Conservation (phyloP, 2,888 invertebrate species). For the Tuta absoluta region DNA sequence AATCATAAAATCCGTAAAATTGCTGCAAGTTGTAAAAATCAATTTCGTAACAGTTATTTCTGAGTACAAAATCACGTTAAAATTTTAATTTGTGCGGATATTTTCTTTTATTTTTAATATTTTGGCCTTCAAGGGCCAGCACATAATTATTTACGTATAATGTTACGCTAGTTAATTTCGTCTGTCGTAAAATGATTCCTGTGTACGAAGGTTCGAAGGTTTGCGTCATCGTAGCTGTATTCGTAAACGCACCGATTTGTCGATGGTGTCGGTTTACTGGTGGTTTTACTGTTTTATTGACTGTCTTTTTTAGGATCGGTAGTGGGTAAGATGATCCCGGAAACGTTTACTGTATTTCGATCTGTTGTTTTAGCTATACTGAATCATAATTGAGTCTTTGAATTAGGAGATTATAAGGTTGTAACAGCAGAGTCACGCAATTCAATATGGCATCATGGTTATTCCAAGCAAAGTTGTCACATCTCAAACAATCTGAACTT, state of each 20-base stretch:
- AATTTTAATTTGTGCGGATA: conserved; percentile 41
- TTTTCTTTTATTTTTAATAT: conserved; percentile 30
- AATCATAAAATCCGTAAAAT: conserved; percentile 20
- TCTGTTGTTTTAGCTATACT: conserved; percentile 1
- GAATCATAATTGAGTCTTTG: neutral
- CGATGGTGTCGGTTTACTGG: conserved; percentile 36
- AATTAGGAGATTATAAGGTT: neutral
- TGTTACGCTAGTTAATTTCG: conserved; percentile 45
- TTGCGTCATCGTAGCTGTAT: conserved; percentile 32
- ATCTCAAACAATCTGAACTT: no score
- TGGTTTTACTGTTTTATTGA: conserved; percentile 1
- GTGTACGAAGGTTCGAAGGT: conserved; percentile 33
- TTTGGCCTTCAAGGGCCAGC: conserved; percentile 48
- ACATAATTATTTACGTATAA: conserved; percentile 28
- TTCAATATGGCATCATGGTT: neutral
- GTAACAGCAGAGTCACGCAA: neutral
- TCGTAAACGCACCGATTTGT: conserved; percentile 34
- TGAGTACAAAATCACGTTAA: conserved; percentile 28
- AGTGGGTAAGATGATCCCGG: conserved; percentile 7
- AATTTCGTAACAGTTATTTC: conserved; percentile 28
- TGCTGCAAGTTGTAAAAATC: conserved; percentile 9
- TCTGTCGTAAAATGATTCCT: conserved; percentile 43
- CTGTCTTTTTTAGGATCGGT: conserved; percentile 9
- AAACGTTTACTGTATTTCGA: neutral
- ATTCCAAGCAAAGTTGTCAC: no score